phyloP scores from a whole-genome alignment of 2,113 vertebrate genomes.

The Tapirus terrestris region DNA sequence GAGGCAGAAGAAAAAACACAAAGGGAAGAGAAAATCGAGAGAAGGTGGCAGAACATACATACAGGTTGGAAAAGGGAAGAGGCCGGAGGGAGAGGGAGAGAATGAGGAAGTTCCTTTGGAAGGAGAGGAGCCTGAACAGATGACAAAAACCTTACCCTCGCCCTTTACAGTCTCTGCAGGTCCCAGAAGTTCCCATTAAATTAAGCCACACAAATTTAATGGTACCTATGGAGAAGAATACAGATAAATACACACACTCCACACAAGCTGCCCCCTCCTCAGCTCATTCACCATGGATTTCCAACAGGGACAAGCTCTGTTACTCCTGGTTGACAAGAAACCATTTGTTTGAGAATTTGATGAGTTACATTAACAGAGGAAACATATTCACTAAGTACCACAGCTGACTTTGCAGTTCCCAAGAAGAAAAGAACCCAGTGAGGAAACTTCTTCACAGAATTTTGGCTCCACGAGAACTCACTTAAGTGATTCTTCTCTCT shows the following conservation, averaged over 20 bases:
- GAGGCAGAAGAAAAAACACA: slow-evolving; percentile 90
- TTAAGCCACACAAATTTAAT: slow-evolving; percentile 99
- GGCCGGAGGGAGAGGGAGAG: slow-evolving; percentile 79
- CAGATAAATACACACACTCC: slow-evolving; percentile 95
- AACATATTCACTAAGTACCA: neutral
- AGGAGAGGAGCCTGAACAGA: slow-evolving; percentile 94
- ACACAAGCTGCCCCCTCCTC: slow-evolving; percentile 78
- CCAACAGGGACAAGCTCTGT: slow-evolving; percentile 69
- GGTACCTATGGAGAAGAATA: slow-evolving; percentile 99
- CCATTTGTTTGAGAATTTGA: slow-evolving; percentile 25
- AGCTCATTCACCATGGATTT: slow-evolving; percentile 53
- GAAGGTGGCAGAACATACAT: slow-evolving; percentile 83
- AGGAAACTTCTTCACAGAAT: neutral
- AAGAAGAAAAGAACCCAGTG: neutral
- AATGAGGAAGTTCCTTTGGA: slow-evolving; percentile 83
- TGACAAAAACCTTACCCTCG: slow-evolving; percentile 99
- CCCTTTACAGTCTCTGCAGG: slow-evolving; percentile 94
- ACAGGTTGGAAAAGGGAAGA: slow-evolving; percentile 79
- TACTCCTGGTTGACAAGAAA: slow-evolving; percentile 63
- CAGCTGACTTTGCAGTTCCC: neutral
- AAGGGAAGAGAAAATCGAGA: slow-evolving; percentile 85
- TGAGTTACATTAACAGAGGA: slow-evolving; percentile 46
- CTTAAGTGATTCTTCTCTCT: neutral
- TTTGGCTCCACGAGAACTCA: neutral
- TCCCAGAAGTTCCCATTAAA: slow-evolving; percentile 97